Conservation (phyloP, 1,140 invertebrate genomes). For the Heterodera schachtii region DNA sequence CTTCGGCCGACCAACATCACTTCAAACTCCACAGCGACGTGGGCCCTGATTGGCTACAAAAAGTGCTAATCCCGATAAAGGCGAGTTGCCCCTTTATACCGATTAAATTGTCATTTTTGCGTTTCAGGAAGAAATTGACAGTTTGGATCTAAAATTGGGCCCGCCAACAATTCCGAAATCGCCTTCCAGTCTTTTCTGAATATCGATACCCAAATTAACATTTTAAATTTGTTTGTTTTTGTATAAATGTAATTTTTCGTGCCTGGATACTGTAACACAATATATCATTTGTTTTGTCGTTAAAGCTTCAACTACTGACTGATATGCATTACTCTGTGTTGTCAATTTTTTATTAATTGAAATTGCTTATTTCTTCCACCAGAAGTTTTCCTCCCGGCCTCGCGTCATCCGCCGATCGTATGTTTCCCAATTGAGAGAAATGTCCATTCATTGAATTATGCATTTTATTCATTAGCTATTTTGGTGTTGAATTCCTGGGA, state of each 20-base stretch:
- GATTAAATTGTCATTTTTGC: background rate
- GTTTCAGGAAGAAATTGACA: background rate
- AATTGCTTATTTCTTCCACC: no score
- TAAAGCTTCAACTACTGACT: no score
- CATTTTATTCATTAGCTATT: no score
- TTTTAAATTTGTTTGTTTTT: background rate
- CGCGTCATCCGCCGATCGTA: no score
- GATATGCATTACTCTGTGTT: no score
- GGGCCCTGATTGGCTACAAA: conserved; percentile 18
- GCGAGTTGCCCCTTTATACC: background rate
- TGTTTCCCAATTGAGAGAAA: no score
- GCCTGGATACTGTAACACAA: no score
- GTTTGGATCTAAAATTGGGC: background rate
- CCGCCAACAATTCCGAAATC: background rate
- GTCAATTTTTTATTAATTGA: no score
- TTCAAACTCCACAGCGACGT: conserved; percentile 17
- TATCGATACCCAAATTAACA: background rate
- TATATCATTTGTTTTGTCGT: no score
- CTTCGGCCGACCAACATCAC: background rate
- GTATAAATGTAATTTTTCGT: no score
- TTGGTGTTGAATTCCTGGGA: background rate
- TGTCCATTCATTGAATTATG: no score
- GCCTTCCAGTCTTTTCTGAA: background rate
- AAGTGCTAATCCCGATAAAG: background rate
- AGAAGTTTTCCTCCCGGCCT: no score